Evolutionary conservation across 2,888 invertebrate species (phyloP).

Genomic region (Axea sp.): DNA sequence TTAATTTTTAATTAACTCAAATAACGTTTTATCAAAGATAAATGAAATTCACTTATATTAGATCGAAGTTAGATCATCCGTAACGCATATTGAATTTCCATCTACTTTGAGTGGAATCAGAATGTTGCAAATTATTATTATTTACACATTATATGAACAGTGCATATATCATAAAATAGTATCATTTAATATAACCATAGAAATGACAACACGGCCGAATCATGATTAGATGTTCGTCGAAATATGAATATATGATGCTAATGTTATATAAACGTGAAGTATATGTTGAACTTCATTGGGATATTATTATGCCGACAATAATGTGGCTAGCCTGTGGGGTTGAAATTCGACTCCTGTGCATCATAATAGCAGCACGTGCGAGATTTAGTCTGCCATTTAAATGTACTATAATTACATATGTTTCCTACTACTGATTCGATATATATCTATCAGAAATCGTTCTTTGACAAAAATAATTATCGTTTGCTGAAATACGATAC

Average conservation of each 20-base stretch:
- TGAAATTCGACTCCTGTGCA: constrained; percentile 78
- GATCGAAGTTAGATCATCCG: no score
- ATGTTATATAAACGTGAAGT: constrained; percentile 67
- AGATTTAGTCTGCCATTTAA: constrained; percentile 72
- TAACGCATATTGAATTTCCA: no score
- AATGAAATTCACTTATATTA: no score
- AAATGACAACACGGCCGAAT: constrained; percentile 60
- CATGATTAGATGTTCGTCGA: constrained; percentile 56
- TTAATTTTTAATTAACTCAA: no score
- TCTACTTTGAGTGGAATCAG: no score
- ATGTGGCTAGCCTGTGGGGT: constrained; percentile 76
- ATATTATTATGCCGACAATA: constrained; percentile 77
- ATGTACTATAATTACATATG: constrained; percentile 75
- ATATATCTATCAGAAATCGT: constrained; percentile 56
- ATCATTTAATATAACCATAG: no score
- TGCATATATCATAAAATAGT: no score
- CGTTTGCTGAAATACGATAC: constrained; percentile 51
- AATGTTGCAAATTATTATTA: no score
- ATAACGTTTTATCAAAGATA: no score
- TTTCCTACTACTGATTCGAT: constrained; percentile 58
- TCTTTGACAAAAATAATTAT: constrained; percentile 60
- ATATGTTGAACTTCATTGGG: constrained; percentile 72
- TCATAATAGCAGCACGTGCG: constrained; percentile 76
- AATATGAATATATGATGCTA: constrained; percentile 66
- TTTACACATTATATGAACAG: no score